Evolutionary conservation across 2,797 vertebrate species (phyloP).

Genomic region (Chaetodon trifasciatus): DNA sequence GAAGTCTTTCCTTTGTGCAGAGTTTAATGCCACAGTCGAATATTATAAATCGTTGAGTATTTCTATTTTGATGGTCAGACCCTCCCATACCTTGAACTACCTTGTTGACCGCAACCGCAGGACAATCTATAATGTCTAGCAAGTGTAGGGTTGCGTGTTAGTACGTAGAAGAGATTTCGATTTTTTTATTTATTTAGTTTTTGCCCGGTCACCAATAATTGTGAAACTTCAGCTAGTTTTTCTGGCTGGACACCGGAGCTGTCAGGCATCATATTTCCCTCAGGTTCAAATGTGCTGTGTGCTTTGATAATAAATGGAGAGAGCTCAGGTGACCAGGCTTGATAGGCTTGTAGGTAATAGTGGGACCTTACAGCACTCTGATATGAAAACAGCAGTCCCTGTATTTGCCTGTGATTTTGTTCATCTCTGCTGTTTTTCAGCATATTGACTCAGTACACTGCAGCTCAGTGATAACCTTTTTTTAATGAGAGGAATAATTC

Average conservation of each 20-base stretch:
- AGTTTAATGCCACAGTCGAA: background rate
- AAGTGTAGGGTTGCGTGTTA: slow-evolving; percentile 79
- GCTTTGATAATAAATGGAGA: slow-evolving; percentile 82
- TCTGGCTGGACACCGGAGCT: slow-evolving; percentile 77
- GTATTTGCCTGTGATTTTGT: slow-evolving; percentile 37
- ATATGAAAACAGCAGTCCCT: slow-evolving; percentile 52
- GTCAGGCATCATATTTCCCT: slow-evolving; percentile 83
- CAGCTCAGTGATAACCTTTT: slow-evolving; percentile 30
- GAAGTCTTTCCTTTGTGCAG: background rate
- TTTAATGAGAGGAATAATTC: slow-evolving; percentile 60
- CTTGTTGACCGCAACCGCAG: slow-evolving; percentile 76
- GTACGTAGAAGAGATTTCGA: slow-evolving; percentile 66
- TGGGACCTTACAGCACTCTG: slow-evolving; percentile 24
- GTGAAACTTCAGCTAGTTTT: slow-evolving; percentile 85
- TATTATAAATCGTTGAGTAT: slow-evolving; percentile 35
- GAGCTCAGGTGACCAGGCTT: slow-evolving; percentile 79
- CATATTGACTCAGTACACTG: slow-evolving; percentile 32
- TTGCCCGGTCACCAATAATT: slow-evolving; percentile 84
- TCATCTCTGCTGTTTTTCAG: slow-evolving; percentile 31
- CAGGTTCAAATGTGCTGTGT: slow-evolving; percentile 82
- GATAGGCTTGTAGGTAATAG: slow-evolving; percentile 62
- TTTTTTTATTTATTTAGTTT: slow-evolving; percentile 81
- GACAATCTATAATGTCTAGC: slow-evolving; percentile 77
- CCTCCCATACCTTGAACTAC: slow-evolving; percentile 64
- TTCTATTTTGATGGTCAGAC: slow-evolving; percentile 63